Evolutionary conservation across 2,888 invertebrate species (phyloP), one percentile per base, ranked within the genome.

Genomic region (Drosophila greeni): DNA sequence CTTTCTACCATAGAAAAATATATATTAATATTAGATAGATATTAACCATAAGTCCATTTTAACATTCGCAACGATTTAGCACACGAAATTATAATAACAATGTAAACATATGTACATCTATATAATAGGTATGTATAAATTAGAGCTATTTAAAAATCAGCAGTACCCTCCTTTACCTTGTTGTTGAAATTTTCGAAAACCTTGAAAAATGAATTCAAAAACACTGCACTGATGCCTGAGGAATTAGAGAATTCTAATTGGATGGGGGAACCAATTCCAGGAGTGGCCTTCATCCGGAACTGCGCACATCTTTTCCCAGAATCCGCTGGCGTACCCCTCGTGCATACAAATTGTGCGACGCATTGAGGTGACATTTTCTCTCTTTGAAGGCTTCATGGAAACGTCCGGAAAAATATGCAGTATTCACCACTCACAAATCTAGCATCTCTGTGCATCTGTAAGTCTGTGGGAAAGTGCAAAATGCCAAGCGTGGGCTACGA

Each of bases 251-350:
- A n/a, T 6, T 18, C 12, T 29, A 8, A 33, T 47, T 47, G 18
- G 1, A 8, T 29, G 31, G 3, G 3, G 9, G 9, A 23, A 20
- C 8, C 16, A 51, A 36, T 55, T 49, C 36, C 23, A 23, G 40
- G 40, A 40, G 51, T 24, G n/a, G 18, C 20, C 7, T 18, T 11
- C 34, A 26, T 14, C 36, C 36, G 6, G 12, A 51, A 23, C 24
- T n/a, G 26, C 26, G 34, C 34, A 26, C 45, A n/a, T 36, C n/a
- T 29, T 20, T 18, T 26, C 52, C 52, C 20, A 26, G 51, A 55
- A 11, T 20, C 23, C 1, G 24, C 3, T 23, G 16, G 11, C n/a
- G 16, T 12, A 16, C 12, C 16, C 16, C 12, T 45, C 29, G 16
- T 16, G 18, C 14, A 31, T 31, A 31, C 20, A 16, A 43, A 16